Evolutionary conservation across 2,797 vertebrate genomes (phyloP).

Genomic region (Pelochelys cantorii): DNA sequence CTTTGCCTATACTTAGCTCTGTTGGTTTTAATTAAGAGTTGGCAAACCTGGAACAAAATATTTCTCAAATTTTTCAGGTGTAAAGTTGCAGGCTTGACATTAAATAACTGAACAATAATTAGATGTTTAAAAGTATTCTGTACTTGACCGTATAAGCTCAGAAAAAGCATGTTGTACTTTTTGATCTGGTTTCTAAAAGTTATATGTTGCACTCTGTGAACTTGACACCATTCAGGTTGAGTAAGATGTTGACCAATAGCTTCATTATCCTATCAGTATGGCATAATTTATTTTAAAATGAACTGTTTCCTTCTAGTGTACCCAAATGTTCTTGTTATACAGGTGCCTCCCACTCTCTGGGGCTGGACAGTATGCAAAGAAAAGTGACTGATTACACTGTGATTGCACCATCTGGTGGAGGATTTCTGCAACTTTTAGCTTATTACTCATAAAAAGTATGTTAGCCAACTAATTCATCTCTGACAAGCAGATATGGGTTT

Average conservation of each 20-base stretch:
- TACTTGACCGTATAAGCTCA: not conserved
- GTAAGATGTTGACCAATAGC: constrained; percentile 22
- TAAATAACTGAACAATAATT: constrained; percentile 5
- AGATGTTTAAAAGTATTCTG: not conserved
- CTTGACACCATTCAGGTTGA: constrained; percentile 42
- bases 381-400: constrained; percentile 56
- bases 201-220: constrained; percentile 44
- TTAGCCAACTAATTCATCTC: not conserved
- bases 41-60: not conserved
- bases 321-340: constrained; percentile 41
- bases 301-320: constrained; percentile 30
- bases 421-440: constrained; percentile 20
- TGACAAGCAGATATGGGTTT: not conserved
- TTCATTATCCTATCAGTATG: constrained; percentile 67
- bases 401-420: constrained; percentile 69
- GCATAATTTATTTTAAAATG: constrained; percentile 75
- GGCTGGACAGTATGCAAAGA: constrained; percentile 23
- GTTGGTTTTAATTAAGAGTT: constrained; percentile 54
- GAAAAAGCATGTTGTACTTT: constrained; percentile 19
- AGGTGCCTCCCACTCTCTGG: not conserved
- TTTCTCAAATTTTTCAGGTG: not conserved
- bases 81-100: not conserved
- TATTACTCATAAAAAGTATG: not conserved
- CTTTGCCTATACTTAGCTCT: constrained; percentile 68
- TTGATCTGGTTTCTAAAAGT: constrained; percentile 63